phyloP scores from a whole-genome alignment of 1,140 invertebrate genomes.

The Calephelis virginiensis region DNA sequence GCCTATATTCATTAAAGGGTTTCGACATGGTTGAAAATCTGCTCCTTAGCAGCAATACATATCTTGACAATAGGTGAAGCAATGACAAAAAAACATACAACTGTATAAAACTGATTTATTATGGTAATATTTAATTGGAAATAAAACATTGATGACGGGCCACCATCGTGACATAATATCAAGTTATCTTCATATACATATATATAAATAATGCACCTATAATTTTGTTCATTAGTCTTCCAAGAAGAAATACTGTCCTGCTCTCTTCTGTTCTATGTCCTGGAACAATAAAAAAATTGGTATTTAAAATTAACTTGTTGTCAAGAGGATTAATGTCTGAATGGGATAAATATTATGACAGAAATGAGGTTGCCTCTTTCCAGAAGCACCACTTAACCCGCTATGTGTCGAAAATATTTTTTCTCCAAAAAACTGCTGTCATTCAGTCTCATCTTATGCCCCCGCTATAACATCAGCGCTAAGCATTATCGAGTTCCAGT shows the following conservation, averaged over 20 bases:
- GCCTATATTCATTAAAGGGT: no score
- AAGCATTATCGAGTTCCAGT: no score
- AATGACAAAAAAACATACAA: neutral
- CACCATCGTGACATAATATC: slow-evolving; percentile 54
- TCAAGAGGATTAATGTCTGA: neutral
- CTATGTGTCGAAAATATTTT: no score
- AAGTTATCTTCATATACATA: slow-evolving; percentile 8
- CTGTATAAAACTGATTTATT: slow-evolving; percentile 74
- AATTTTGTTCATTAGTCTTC: slow-evolving; percentile 85
- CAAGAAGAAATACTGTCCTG: slow-evolving; percentile 99
- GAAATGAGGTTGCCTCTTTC: no score
- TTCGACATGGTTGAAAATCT: no score
- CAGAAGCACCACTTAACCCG: no score
- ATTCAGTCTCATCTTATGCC: no score
- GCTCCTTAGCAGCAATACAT: neutral
- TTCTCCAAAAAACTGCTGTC: no score
- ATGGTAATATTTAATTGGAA: slow-evolving; percentile 66
- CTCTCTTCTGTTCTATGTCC: slow-evolving; percentile 97
- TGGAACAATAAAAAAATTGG: slow-evolving; percentile 72
- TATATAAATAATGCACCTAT: slow-evolving; percentile 20
- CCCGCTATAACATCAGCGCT: no score
- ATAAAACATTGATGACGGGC: slow-evolving; percentile 51
- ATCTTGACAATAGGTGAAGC: neutral
- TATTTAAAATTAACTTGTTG: slow-evolving; percentile 5
- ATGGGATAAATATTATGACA: no score